Percentiles rank a stretch among this genome's conserved stretches.
Evolutionary conservation across 2,797 vertebrate genomes (phyloP).

Genomic region (Prionace glauca): DNA sequence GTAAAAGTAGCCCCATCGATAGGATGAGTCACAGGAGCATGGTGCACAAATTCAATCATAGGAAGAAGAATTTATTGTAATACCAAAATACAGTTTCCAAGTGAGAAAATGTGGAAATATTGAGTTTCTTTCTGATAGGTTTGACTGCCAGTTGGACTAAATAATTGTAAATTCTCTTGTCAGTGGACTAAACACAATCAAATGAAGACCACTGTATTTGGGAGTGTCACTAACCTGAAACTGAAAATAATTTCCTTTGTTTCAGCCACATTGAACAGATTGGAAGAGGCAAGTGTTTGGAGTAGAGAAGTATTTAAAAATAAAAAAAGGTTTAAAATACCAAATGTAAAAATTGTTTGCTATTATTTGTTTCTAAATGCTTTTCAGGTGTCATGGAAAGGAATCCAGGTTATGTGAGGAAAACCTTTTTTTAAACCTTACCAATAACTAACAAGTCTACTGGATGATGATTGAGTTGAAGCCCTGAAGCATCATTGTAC

Average conservation of each 20-base stretch:
- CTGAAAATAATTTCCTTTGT: not conserved
- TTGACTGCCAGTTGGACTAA: not conserved
- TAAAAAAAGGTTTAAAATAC: not conserved
- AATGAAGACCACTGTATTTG: not conserved
- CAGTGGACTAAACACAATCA: not conserved
- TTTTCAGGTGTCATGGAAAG: not conserved
- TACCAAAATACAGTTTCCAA: not conserved
- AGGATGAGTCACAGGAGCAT: not conserved
- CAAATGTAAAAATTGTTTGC: not conserved
- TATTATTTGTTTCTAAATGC: not conserved
- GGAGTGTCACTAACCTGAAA: not conserved
- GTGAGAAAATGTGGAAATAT: not conserved
- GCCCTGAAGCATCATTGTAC: not conserved
- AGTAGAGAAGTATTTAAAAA: not conserved
- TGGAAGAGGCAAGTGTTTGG: not conserved
- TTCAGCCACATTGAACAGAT: not conserved
- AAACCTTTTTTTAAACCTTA: not conserved
- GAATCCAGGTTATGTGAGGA: not conserved
- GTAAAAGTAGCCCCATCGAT: not conserved
- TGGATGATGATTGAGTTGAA: not conserved
- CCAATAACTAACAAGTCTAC: not conserved
- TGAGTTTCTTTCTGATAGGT: not conserved
- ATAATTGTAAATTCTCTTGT: not conserved
- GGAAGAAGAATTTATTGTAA: constrained; percentile 8
- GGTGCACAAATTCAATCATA: not conserved